A percentile compares a stretch with the other conserved stretches of the same genome.
These are phyloP conservation scores for Palythoa heliodiscus DNA, from an alignment of 92 coral and sea anemone species.

Conservation along the genomic window DNA sequence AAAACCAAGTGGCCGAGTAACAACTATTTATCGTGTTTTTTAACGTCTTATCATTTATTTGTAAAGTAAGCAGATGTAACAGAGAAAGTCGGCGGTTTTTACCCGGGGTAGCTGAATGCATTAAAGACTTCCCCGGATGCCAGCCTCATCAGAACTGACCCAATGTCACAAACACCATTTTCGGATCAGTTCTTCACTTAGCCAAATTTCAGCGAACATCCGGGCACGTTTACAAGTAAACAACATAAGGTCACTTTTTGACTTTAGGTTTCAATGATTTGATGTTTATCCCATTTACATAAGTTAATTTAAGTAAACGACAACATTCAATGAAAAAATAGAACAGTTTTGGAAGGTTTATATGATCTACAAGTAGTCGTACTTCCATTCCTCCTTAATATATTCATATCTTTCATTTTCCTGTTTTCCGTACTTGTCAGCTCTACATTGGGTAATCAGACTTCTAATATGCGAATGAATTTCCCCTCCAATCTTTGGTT, in stretches of 20 bases:
- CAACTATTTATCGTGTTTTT: background rate
- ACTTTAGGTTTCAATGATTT: background rate
- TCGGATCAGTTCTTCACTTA: slow-evolving; percentile 35
- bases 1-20: too few species aligned
- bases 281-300: background rate
- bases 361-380: slow-evolving; percentile 34
- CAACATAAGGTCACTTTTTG: background rate
- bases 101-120: slow-evolving; percentile 38
- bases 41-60: slow-evolving; percentile 20
- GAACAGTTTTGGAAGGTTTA: background rate
- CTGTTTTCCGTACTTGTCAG: background rate
- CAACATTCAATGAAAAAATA: background rate
- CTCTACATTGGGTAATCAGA: slow-evolving; percentile 1
- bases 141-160: slow-evolving; percentile 16
- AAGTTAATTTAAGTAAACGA: background rate
- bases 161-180: slow-evolving; percentile 24
- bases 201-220: background rate
- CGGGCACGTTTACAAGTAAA: slow-evolving; percentile 6
- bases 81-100: background rate
- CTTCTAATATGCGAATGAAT: background rate
- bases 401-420: slow-evolving; percentile 1
- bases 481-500: slow-evolving; percentile 57
- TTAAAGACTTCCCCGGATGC: slow-evolving; percentile 7
- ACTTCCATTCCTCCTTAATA: slow-evolving; percentile 33
- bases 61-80: slow-evolving; percentile 20